Conservation (phyloP, 1,140 invertebrate genomes). For the Kradibia gibbosae region DNA sequence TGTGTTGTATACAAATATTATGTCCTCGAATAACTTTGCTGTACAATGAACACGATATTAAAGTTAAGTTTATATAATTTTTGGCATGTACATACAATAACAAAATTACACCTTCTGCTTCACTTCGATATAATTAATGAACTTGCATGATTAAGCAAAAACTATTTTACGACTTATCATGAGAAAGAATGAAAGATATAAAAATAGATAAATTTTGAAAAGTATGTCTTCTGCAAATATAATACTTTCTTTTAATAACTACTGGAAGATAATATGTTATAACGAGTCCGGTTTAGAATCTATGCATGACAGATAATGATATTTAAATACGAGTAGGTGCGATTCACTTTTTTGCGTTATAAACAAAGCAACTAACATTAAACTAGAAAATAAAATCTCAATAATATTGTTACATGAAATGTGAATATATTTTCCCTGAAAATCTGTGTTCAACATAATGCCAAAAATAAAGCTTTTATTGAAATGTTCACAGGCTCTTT, state of each 20-base stretch:
- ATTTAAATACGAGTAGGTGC: slow-evolving; percentile 28
- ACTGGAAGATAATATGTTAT: too few relatives aligned
- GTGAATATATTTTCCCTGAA: slow-evolving; percentile 44
- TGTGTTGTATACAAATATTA: too few relatives aligned
- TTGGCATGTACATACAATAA: background rate
- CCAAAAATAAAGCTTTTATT: background rate
- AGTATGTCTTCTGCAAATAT: too few relatives aligned
- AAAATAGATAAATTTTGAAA: too few relatives aligned
- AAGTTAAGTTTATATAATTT: too few relatives aligned
- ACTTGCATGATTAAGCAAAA: too few relatives aligned
- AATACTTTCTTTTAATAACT: too few relatives aligned
- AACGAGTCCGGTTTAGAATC: too few relatives aligned
- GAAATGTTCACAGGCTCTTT: background rate
- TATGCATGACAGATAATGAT: slow-evolving; percentile 5
- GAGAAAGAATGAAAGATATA: too few relatives aligned
- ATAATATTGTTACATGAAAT: slow-evolving; percentile 42
- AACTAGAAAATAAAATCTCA: slow-evolving; percentile 41
- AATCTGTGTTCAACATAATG: background rate
- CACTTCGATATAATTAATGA: background rate
- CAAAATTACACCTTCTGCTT: background rate
- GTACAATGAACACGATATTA: too few relatives aligned
- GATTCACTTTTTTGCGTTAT: slow-evolving; percentile 47
- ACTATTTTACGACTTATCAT: too few relatives aligned
- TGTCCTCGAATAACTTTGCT: too few relatives aligned
- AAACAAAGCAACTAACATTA: slow-evolving; percentile 46